Evolutionary conservation across 2,888 invertebrate genomes (phyloP), one percentile per base, ranked within the genome.

Genomic region (Branchellion lobata): DNA sequence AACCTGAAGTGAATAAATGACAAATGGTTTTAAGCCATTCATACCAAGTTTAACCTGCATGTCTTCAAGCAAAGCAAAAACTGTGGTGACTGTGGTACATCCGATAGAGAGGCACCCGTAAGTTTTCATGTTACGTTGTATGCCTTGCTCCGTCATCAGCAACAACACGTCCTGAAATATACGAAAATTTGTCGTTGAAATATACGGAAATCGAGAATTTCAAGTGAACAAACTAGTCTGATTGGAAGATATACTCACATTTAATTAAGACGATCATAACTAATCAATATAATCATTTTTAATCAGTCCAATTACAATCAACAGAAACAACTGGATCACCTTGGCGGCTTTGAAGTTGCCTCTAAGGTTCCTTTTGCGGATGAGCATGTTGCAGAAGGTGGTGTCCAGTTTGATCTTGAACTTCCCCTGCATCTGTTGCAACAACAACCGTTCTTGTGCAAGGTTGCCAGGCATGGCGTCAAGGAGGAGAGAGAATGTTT

Each of bases 91-190:
- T 3, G 89, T 91, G 81, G 87, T 88, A 86, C 96, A 96, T 18
- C 93, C 91, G 84, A 95, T 87, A 0, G 96, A 92, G 81, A 96
- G 87, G 0, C 93, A 91, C 65, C 95, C 95, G 89, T 93, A 96
- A 0, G 96, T 96, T 84, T 93, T 78, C 57, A 85, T 82, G 80
- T 85, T 83, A 0, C 85, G 85, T 14, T 79, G 68, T 27, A 86
- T 61, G 18, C 81, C 76, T 21, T 83, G 33, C 24, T 81, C 79
- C 3, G 75, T 69, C 77, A 86, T 83, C 69, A 89, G 80, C 33
- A 83, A 80, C 24, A 90, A 82, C 1, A 90, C 87, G 40, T 85
- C 85, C 90, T 90, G 83, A n/a, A 86, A n/a, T n/a, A n/a, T n/a
- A n/a, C n/a, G n/a, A n/a, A n/a, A n/a, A n/a, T n/a, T n/a, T n/a